phyloP scores from a whole-genome alignment of 2,113 vertebrate genomes.

The Myotis brandtii region DNA sequence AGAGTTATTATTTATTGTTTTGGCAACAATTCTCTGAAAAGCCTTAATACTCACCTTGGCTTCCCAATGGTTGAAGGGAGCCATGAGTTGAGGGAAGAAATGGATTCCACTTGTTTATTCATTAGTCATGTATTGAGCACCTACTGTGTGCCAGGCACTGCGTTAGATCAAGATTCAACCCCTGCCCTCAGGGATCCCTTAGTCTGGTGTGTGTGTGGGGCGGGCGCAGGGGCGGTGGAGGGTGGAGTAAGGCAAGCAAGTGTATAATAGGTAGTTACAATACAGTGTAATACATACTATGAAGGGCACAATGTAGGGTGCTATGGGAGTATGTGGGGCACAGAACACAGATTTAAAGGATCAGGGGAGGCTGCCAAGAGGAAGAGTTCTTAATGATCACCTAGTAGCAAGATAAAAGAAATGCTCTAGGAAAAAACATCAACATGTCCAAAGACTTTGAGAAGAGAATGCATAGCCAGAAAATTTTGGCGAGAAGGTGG shows the following conservation, averaged over 20 bases:
- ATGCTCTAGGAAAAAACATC: not conserved
- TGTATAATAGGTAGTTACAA: not conserved
- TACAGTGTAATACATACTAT: not conserved
- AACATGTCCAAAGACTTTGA: not conserved
- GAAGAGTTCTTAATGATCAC: not conserved
- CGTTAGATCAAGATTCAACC: not conserved
- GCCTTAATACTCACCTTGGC: constrained; percentile 68
- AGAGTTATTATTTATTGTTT: constrained; percentile 83
- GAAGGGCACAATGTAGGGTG: not conserved
- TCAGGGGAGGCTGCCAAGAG: not conserved
- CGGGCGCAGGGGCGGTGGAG: rapidly evolving
- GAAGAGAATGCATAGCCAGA: not conserved
- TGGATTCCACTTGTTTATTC: constrained; percentile 39
- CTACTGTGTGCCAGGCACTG: not conserved
- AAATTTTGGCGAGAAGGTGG: not conserved
- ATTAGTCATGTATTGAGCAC: not conserved
- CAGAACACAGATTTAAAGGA: not conserved
- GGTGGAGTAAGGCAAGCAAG: not conserved
- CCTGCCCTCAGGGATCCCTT: not conserved
- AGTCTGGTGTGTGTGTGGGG: not conserved
- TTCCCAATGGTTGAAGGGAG: constrained; percentile 57
- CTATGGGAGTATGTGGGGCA: too few species aligned
- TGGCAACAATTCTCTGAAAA: constrained; percentile 81
- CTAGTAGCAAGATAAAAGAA: not conserved
- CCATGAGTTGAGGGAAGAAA: constrained; percentile 32